A percentile compares a stretch with the other conserved stretches of the same genome.
Conservation (phyloP, 2,113 vertebrate species). For the Carassius auratus region DNA sequence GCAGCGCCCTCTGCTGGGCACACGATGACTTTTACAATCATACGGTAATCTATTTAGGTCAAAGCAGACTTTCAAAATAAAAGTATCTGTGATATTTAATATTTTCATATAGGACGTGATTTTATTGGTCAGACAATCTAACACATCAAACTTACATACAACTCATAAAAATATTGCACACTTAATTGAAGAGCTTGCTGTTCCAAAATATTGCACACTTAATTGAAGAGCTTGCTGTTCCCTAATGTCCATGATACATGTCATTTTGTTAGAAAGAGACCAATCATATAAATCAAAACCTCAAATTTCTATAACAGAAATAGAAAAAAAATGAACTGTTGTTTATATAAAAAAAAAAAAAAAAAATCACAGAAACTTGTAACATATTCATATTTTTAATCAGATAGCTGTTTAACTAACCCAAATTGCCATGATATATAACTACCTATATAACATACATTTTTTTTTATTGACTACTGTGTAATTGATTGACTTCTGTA, state of each 20-base stretch:
- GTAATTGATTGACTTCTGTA: too few species aligned
- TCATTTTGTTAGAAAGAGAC: too few species aligned
- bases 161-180: background rate
- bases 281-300: background rate
- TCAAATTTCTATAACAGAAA: background rate
- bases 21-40: background rate
- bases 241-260: background rate
- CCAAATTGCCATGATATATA: background rate
- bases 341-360: background rate
- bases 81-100: background rate
- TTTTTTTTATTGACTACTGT: background rate
- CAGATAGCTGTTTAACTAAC: background rate
- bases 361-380: background rate
- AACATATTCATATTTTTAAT: background rate
- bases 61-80: background rate
- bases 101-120: background rate
- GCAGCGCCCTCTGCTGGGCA: conserved; percentile 15
- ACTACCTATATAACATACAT: background rate
- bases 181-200: background rate
- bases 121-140: background rate
- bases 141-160: background rate
- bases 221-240: background rate
- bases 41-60: background rate
- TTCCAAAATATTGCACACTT: too few species aligned
- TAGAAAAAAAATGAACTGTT: background rate